Conservation (phyloP, 1,140 invertebrate genomes). For the Drosophila kikkawai region DNA sequence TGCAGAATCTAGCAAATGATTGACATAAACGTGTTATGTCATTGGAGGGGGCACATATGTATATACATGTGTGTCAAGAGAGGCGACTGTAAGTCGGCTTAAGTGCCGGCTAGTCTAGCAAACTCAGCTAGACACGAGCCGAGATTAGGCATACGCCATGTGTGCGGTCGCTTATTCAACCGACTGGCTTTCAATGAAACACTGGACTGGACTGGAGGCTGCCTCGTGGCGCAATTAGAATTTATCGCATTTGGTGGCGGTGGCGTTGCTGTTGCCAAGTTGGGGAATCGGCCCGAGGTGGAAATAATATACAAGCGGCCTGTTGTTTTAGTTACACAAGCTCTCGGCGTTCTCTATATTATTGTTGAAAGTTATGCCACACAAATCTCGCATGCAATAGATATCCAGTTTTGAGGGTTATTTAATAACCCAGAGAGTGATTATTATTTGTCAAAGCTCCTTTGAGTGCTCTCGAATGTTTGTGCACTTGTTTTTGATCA, state of each 20-base stretch:
- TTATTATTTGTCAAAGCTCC: constrained; percentile 9
- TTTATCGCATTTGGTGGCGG: constrained; percentile 66
- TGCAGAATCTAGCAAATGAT: constrained; percentile 58
- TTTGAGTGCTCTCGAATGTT: background rate
- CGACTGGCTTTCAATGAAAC: constrained; percentile 35
- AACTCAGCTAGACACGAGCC: constrained; percentile 44
- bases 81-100: constrained; percentile 47
- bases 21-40: constrained; percentile 65
- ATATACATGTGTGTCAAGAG: constrained; percentile 49
- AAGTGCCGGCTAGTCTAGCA: constrained; percentile 55
- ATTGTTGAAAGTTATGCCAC: constrained; percentile 7
- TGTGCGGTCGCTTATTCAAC: constrained; percentile 38
- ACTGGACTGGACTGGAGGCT: constrained; percentile 34
- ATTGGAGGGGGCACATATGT: constrained; percentile 7
- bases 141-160: constrained; percentile 64
- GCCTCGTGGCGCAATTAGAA: constrained; percentile 72
- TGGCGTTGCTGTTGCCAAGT: constrained; percentile 53
- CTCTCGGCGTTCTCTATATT: constrained; percentile 2
- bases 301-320: constrained; percentile 20
- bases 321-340: constrained; percentile 9
- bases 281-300: constrained; percentile 5
- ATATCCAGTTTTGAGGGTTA: constrained; percentile 21
- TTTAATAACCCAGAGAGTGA: constrained; percentile 16
- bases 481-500: constrained; percentile 48
- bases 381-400: constrained; percentile 21